Evolutionary conservation across 2,113 vertebrate species (phyloP).

Genomic region (Trinectes maculatus): DNA sequence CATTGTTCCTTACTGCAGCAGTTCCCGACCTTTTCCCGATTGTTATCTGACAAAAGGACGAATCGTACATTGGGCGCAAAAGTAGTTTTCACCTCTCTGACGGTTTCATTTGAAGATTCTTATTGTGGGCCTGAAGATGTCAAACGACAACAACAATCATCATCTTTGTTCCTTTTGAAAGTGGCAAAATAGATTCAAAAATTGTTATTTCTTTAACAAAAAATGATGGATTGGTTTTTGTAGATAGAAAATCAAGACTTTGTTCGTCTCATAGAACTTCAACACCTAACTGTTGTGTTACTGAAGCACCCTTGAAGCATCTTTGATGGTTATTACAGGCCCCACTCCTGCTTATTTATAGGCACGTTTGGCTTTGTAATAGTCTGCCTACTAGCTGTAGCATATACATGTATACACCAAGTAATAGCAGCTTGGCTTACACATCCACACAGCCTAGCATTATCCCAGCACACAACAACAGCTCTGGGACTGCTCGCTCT

Average conservation of each 20-base stretch:
- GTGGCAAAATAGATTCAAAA: too few species aligned
- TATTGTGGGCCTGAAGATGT: not conserved
- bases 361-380: constrained; percentile 40
- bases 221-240: too few species aligned
- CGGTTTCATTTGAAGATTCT: not conserved
- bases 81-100: not conserved
- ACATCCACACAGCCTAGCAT: constrained; percentile 57
- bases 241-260: too few species aligned
- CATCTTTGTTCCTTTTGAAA: too few species aligned
- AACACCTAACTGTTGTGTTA: too few species aligned
- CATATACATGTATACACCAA: constrained; percentile 45
- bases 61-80: not conserved
- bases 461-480: constrained; percentile 69
- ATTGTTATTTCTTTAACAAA: too few species aligned
- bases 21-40: not conserved
- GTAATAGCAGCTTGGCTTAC: constrained; percentile 58
- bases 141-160: too few species aligned
- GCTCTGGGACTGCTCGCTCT: constrained; percentile 51
- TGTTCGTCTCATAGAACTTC: too few species aligned
- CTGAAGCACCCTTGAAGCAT: too few species aligned
- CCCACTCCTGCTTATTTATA: constrained; percentile 41
- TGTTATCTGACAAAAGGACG: not conserved
- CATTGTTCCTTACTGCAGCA: not conserved
- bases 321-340: constrained; percentile 20
- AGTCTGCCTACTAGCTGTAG: constrained; percentile 33